Conservation (phyloP, 2,888 invertebrate species). For the Stegana nigrithorax region DNA sequence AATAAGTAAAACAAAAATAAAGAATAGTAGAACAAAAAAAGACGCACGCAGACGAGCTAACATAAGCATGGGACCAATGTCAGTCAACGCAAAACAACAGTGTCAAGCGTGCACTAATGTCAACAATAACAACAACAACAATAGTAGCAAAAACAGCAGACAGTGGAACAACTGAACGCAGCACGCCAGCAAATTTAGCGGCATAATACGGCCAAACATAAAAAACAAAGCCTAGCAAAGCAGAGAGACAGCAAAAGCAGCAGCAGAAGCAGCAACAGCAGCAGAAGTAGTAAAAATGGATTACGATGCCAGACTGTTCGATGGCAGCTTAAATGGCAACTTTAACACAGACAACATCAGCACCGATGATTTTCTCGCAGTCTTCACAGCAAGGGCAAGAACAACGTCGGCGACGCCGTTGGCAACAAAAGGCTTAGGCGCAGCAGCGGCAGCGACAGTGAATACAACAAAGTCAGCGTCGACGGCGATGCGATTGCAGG, state of each 20-base stretch:
- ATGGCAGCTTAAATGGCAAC: conserved; percentile 43
- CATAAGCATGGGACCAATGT: no score
- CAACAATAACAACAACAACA: no score
- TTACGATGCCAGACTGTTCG: conserved; percentile 55
- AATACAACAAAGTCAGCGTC: not conserved
- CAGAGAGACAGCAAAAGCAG: conserved; percentile 27
- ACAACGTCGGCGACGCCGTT: conserved; percentile 17
- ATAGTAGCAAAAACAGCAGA: conserved; percentile 18
- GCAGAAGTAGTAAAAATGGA: conserved; percentile 46
- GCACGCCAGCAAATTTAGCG: no score
- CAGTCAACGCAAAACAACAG: no score
- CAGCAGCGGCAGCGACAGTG: conserved; percentile 3
- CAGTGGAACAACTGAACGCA: no score
- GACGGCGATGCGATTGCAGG: no score
- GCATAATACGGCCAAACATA: no score
- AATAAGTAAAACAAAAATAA: conserved; percentile 30
- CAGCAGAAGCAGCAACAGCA: conserved; percentile 20
- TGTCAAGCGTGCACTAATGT: no score
- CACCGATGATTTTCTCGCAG: conserved; percentile 68
- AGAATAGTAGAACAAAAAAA: no score
- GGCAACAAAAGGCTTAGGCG: no score
- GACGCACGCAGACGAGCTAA: no score
- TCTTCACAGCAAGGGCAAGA: conserved; percentile 57
- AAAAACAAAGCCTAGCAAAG: no score
- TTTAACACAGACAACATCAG: conserved; percentile 67